Evolutionary conservation across 2,113 vertebrate species (phyloP), one percentile per base, ranked within the genome.

Genomic region (Gasterosteus nipponicus): DNA sequence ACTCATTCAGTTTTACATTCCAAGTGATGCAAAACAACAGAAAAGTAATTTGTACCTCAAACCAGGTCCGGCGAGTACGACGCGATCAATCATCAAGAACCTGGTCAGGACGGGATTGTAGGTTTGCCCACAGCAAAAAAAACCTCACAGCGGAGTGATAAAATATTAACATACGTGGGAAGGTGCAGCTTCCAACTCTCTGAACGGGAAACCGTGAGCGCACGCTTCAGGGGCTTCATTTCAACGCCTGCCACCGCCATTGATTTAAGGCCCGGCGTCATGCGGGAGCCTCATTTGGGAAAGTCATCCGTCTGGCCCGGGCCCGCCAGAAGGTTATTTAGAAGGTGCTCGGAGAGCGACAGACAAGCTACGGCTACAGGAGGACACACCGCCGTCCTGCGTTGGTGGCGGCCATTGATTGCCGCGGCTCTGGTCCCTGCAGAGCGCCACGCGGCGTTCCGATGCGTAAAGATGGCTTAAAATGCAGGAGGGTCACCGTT

Each of bases 231-330:
- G 85, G 77, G 61, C 78, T 89, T 89, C 85, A 87, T 91, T 90
- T 84, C 90, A 68, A 69, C 53, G 41, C 78, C 87, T 87, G 87
- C 74, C 89, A 88, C 82, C 41, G 5, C 72, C 87, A 88, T 88
- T 91, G 92, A 93, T 93, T 91, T 89, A 89, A 81, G 75, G 82
- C 68, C 89, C 80, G 1, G 75, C 70, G 10, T 86, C 87, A 87
- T 5, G 86, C 86, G 81, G 83, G 73, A 86, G 87, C 71, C 82
- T 91, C 83, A 90, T 90, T 87, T 84, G 85, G 86, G 77, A 81
- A 84, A 87, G 87, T 87, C 86, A 85, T 90, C 82, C 76, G 82
- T 89, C 85, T 87, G 81, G 80, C 73, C 80, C 68, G 64, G 78
- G 73, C 75, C 69, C 46, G 53, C 88, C 82, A 80, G 88, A 81